Percentiles rank a stretch among this genome's conserved stretches.
Conservation (phyloP, 2,113 vertebrate species). For the Cricetomys ansorgei region DNA sequence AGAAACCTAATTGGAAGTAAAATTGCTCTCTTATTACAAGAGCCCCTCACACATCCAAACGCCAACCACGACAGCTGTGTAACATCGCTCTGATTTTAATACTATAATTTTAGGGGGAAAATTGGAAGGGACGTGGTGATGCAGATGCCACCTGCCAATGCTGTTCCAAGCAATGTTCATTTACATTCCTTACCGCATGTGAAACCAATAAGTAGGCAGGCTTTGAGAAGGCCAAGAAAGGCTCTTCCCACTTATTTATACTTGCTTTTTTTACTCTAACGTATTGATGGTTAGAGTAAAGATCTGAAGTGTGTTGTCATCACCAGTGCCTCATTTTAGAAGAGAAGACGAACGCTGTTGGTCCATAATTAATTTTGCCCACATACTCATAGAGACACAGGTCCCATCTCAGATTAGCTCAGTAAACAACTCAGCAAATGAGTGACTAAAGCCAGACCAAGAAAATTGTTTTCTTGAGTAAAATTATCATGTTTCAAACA, state of each 20-base stretch:
- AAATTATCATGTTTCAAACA: slow-evolving; percentile 59
- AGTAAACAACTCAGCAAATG: slow-evolving; percentile 26
- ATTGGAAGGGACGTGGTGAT: slow-evolving; percentile 5
- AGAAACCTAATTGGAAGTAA: slow-evolving; percentile 68
- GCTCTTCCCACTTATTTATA: neutral
- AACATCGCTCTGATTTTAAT: slow-evolving; percentile 55
- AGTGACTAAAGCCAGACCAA: slow-evolving; percentile 33
- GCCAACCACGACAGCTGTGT: slow-evolving; percentile 56
- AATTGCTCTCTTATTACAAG: slow-evolving; percentile 64
- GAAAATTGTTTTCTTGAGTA: slow-evolving; percentile 45
- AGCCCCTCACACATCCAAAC: slow-evolving; percentile 65
- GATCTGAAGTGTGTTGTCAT: slow-evolving; percentile 28
- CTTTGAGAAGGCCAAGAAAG: neutral
- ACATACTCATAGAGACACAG: slow-evolving; percentile 5
- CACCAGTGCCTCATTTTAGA: slow-evolving; percentile 11
- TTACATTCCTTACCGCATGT: neutral
- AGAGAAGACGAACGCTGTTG: slow-evolving; percentile 23
- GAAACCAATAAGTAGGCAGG: neutral
- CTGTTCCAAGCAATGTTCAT: neutral
- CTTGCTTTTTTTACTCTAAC: neutral
- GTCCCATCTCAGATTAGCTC: slow-evolving; percentile 41
- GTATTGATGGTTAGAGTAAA: neutral
- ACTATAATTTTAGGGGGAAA: slow-evolving; percentile 53
- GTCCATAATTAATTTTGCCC: slow-evolving; percentile 29
- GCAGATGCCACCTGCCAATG: slow-evolving; percentile 46